Conservation (phyloP, 2,797 vertebrate species). For the Champsocephalus esox region DNA sequence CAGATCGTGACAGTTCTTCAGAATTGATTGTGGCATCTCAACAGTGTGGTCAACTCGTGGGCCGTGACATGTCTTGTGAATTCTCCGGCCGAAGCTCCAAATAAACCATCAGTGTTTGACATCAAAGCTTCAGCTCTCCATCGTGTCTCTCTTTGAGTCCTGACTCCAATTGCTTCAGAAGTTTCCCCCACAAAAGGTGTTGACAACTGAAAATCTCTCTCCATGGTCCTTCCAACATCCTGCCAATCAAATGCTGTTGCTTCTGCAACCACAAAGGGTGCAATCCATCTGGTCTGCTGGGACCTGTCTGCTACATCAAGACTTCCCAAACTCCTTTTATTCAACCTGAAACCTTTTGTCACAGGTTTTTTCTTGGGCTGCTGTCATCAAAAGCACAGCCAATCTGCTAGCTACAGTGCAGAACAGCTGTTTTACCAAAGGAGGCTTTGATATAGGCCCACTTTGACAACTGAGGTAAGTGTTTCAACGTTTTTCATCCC, state of each 20-base stretch:
- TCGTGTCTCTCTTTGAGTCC: too few relatives aligned
- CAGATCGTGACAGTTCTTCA: too few relatives aligned
- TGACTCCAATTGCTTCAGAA: too few relatives aligned
- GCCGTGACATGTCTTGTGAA: too few relatives aligned
- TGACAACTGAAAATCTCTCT: neutral
- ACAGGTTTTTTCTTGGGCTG: neutral
- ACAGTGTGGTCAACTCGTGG: too few relatives aligned
- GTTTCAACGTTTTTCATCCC: too few relatives aligned
- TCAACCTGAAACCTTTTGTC: slow-evolving; percentile 1
- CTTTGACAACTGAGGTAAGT: neutral
- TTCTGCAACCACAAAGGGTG: neutral
- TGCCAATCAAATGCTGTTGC: neutral
- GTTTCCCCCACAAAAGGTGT: neutral
- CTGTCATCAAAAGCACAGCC: neutral
- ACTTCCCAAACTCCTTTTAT: neutral
- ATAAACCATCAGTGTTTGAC: too few relatives aligned
- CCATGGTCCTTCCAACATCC: neutral
- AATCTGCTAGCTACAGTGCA: slow-evolving; percentile 12
- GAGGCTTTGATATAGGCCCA: slow-evolving; percentile 14
- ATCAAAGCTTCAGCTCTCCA: too few relatives aligned
- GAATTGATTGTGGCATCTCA: too few relatives aligned
- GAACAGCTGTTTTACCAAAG: slow-evolving; percentile 14
- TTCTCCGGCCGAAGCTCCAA: too few relatives aligned
- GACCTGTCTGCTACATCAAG: neutral
- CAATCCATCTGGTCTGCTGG: neutral